These are phyloP conservation scores for Chalcis sispes DNA, from an alignment of 2,888 invertebrate genomes.

Conservation along the genomic window DNA sequence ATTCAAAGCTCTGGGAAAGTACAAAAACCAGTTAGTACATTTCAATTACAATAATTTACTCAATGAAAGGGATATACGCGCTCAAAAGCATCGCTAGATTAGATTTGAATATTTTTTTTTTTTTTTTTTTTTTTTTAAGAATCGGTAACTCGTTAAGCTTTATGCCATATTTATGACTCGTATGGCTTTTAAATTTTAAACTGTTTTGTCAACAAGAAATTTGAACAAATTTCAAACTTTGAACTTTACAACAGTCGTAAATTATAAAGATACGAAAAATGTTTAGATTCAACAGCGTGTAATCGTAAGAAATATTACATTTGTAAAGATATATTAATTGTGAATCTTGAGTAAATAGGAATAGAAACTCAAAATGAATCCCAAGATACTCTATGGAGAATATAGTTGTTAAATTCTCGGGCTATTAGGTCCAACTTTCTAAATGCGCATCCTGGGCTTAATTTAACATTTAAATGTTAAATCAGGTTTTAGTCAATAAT, in stretches of 20 bases:
- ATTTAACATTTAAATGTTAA: constrained; percentile 14
- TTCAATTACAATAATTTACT: constrained; percentile 54
- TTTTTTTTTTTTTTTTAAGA: too few relatives aligned
- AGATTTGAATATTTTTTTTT: constrained; percentile 18
- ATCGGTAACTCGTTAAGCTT: too few relatives aligned
- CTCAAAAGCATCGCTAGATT: constrained; percentile 11
- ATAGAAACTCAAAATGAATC: constrained; percentile 36
- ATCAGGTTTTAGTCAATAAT: neutral
- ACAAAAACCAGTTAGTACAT: constrained; percentile 38
- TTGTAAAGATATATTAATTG: constrained; percentile 23
- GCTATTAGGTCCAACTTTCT: constrained; percentile 63
- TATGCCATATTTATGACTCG: too few relatives aligned
- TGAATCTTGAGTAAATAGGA: neutral
- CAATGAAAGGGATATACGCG: constrained; percentile 12
- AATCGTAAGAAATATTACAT: too few relatives aligned
- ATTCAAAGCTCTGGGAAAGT: too few relatives aligned
- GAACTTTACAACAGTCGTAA: too few relatives aligned
- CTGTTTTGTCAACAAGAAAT: neutral
- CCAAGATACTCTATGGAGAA: constrained; percentile 48
- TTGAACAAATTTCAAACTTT: neutral
- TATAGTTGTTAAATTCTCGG: constrained; percentile 54
- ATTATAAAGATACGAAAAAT: too few relatives aligned
- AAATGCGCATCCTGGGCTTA: constrained; percentile 59
- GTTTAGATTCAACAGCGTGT: too few relatives aligned
- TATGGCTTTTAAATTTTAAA: neutral